These are phyloP conservation scores for Apomyelois bistriatella DNA, from an alignment of 2,888 invertebrate species.

Conservation along the genomic window DNA sequence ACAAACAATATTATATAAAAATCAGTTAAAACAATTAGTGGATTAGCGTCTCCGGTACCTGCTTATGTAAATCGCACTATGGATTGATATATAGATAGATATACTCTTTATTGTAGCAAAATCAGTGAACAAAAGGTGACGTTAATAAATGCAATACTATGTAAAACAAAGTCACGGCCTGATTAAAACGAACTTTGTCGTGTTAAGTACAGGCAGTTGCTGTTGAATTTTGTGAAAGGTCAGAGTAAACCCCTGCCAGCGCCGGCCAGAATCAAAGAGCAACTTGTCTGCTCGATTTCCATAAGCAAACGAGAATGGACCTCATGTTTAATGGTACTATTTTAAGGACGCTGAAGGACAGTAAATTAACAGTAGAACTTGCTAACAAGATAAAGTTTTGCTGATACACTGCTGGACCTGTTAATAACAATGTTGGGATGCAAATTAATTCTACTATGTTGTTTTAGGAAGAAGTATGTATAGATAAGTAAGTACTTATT, in stretches of 20 bases:
- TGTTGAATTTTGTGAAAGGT: constrained; percentile 59
- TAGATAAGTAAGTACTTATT: background rate
- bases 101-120: too few relatives aligned
- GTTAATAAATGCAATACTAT: constrained; percentile 15
- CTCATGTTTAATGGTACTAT: constrained; percentile 66
- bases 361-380: constrained; percentile 39
- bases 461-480: background rate
- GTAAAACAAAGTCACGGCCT: constrained; percentile 21
- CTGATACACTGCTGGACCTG: constrained; percentile 3
- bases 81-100: too few relatives aligned
- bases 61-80: constrained; percentile 42
- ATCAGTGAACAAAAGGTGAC: background rate
- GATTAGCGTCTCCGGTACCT: constrained; percentile 60
- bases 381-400: constrained; percentile 27
- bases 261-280: constrained; percentile 63
- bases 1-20: too few relatives aligned
- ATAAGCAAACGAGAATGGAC: constrained; percentile 75
- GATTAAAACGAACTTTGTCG: constrained; percentile 21
- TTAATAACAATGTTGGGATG: constrained; percentile 3
- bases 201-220: constrained; percentile 31
- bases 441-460: background rate
- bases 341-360: constrained; percentile 40
- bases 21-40: constrained; percentile 72
- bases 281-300: constrained; percentile 74
- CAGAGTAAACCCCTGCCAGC: constrained; percentile 61